Conservation (phyloP, 2,888 invertebrate species). For the Octonoba sinensis region DNA sequence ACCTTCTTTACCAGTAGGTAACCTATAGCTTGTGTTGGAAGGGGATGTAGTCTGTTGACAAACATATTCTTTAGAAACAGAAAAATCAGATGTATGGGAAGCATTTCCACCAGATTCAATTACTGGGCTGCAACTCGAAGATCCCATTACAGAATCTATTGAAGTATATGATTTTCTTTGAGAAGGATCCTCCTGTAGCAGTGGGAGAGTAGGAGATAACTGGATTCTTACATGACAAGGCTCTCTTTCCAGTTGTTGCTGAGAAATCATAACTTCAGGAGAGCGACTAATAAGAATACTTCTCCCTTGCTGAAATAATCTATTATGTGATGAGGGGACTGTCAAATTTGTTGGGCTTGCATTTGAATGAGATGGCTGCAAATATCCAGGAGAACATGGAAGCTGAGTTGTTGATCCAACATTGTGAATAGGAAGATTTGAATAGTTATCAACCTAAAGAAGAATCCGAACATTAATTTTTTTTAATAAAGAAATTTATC, state of each 20-base stretch:
- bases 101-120: constrained; percentile 9
- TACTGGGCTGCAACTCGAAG: constrained; percentile 36
- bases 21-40: constrained; percentile 70
- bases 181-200: background rate
- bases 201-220: constrained; percentile 28
- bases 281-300: constrained; percentile 51
- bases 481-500: background rate
- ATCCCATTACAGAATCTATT: constrained; percentile 21
- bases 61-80: constrained; percentile 9
- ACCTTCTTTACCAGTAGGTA: constrained; percentile 77
- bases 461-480: background rate
- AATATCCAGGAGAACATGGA: constrained; percentile 29
- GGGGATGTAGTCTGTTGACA: constrained; percentile 17
- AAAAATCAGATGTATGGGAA: constrained; percentile 11
- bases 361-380: constrained; percentile 19
- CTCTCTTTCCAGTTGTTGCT: constrained; percentile 31
- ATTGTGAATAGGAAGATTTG: constrained; percentile 19
- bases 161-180: constrained; percentile 26
- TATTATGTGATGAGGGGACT: constrained; percentile 13
- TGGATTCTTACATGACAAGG: constrained; percentile 37
- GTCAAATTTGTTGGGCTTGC: constrained; percentile 40
- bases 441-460: constrained; percentile 44
- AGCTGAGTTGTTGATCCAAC: constrained; percentile 36
- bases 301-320: constrained; percentile 38
- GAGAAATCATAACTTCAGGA: constrained; percentile 30